Conservation (phyloP, 1,140 invertebrate species). For the Atta colombica region DNA sequence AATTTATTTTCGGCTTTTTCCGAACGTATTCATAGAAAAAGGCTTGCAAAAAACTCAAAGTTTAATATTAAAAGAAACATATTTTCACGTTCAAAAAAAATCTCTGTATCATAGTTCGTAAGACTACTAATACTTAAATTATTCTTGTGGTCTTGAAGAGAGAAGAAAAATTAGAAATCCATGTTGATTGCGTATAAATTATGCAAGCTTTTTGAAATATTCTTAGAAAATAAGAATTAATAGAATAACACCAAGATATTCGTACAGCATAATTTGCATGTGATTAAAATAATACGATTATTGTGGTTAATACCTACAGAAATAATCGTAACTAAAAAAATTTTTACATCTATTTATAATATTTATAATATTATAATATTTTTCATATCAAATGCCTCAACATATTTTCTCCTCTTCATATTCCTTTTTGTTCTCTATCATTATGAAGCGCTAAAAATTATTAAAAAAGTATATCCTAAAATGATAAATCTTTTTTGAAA, state of each 20-base stretch:
- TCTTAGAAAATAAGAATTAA: slow-evolving; percentile 51
- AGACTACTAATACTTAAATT: slow-evolving; percentile 84
- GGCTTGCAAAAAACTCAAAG: slow-evolving; percentile 8
- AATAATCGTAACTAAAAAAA: neutral
- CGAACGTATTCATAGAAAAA: slow-evolving; percentile 8
- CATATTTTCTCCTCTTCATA: neutral
- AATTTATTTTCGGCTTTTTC: slow-evolving; percentile 42
- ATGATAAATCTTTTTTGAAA: neutral
- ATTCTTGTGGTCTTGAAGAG: slow-evolving; percentile 77
- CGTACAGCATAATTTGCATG: slow-evolving; percentile 40
- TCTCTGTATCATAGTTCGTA: slow-evolving; percentile 82
- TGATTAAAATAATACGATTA: slow-evolving; percentile 16
- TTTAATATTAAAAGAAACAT: slow-evolving; percentile 69
- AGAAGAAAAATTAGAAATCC: slow-evolving; percentile 30
- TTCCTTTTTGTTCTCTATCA: neutral
- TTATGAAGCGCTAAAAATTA: neutral
- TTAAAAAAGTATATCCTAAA: neutral
- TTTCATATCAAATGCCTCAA: neutral
- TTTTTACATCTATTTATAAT: slow-evolving; percentile 7
- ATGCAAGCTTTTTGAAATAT: slow-evolving; percentile 23
- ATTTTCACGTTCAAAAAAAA: slow-evolving; percentile 79
- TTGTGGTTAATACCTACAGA: neutral
- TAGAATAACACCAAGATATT: slow-evolving; percentile 15
- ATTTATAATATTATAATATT: slow-evolving; percentile 25
- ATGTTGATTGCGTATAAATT: slow-evolving; percentile 45